A percentile compares a stretch with the other conserved stretches of the same genome.
Evolutionary conservation across 35 echinoderm and acorn worm species (phyloP).

Genomic region (Hemicentrotus pulcherrimus): DNA sequence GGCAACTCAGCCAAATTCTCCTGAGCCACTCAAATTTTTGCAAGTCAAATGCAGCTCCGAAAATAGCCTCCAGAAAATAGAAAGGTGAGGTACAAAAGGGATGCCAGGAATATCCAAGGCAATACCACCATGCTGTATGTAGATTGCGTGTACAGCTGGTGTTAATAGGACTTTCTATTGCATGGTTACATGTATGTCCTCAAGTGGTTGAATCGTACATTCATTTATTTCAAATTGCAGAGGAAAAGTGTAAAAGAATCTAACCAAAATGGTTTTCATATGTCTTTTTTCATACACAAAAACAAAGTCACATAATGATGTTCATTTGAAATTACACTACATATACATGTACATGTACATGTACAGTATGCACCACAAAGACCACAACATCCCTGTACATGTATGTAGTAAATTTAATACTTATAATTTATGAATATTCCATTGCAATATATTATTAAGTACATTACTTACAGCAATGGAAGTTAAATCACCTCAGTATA

Average conservation of each 20-base stretch:
- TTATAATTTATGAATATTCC: too few relatives aligned
- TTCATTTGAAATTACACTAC: too few relatives aligned
- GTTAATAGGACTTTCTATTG: not conserved
- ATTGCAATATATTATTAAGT: too few relatives aligned
- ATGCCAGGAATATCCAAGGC: not conserved
- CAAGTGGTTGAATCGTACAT: not conserved
- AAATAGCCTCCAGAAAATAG: not conserved
- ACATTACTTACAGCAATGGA: not conserved
- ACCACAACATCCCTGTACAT: too few relatives aligned
- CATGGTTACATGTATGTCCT: not conserved
- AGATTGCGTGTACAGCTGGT: not conserved
- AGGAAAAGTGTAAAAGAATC: not conserved
- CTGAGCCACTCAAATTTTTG: not conserved
- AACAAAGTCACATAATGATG: too few relatives aligned
- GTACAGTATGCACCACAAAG: too few relatives aligned
- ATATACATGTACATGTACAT: not conserved
- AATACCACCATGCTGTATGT: not conserved
- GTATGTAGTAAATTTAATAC: too few relatives aligned
- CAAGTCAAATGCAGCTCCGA: not conserved
- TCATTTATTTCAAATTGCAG: not conserved
- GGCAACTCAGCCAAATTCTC: not conserved
- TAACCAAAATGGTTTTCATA: not conserved
- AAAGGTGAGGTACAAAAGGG: not conserved
- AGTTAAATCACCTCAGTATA: not conserved
- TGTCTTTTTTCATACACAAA: too few relatives aligned